Percentiles rank a stretch among this genome's conserved stretches.
Evolutionary conservation across 2,797 vertebrate genomes (phyloP).

Genomic region (Catharus ustulatus): DNA sequence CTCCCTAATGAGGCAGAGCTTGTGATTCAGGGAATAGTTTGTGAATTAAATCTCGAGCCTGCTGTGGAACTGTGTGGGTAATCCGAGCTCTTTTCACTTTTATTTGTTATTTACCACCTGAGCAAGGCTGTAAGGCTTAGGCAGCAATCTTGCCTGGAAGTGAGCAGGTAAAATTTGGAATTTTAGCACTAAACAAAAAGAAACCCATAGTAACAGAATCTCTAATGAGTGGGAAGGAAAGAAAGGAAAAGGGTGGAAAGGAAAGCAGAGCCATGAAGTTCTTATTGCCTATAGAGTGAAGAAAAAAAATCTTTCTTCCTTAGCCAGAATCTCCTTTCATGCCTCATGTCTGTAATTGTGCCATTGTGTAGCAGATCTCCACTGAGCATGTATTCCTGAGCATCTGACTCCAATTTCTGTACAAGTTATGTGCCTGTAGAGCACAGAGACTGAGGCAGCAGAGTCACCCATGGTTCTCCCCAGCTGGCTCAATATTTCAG

Average conservation of each 20-base stretch:
- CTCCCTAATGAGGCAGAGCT: not conserved
- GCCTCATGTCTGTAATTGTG: not conserved
- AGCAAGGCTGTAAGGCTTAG: not conserved
- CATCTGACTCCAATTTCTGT: not conserved
- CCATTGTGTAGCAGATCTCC: not conserved
- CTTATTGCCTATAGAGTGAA: not conserved
- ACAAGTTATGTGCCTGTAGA: not conserved
- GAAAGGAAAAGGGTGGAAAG: not conserved
- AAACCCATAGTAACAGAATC: not conserved
- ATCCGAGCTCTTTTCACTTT: not conserved
- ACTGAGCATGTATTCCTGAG: not conserved
- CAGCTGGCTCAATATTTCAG: not conserved
- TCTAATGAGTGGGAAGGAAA: not conserved
- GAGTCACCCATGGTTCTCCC: not conserved
- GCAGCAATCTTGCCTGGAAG: not conserved
- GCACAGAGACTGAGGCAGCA: not conserved
- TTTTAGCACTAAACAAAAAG: not conserved
- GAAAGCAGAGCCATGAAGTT: not conserved
- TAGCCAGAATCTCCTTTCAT: not conserved
- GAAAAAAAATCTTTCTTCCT: not conserved
- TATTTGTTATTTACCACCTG: not conserved
- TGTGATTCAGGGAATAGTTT: not conserved
- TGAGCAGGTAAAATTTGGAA: not conserved
- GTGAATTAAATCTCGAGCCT: not conserved
- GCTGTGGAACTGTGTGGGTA: not conserved